These are phyloP conservation scores for Congeria kusceri DNA, from an alignment of 2,888 invertebrate species.

Conservation along the genomic window DNA sequence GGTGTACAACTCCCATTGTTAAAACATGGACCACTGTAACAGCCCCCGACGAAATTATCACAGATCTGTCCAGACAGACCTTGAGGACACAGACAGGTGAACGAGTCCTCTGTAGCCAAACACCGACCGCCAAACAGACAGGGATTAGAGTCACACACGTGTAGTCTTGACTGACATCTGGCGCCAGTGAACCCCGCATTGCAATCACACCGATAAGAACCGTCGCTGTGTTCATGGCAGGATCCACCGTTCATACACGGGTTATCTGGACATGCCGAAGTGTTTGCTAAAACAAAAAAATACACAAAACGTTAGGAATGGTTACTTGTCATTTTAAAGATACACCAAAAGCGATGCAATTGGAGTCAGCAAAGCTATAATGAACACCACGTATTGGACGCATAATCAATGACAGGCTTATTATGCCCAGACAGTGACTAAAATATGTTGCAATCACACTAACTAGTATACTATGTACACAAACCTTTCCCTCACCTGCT, in stretches of 20 bases:
- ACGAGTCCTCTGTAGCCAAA: neutral
- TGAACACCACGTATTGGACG: too few relatives aligned
- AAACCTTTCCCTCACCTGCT: too few relatives aligned
- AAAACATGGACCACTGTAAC: conserved; percentile 33
- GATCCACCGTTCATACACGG: conserved; percentile 24
- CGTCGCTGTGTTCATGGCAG: neutral
- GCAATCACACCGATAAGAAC: conserved; percentile 6
- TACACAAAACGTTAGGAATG: neutral
- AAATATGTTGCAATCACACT: too few relatives aligned
- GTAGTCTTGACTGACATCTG: conserved; percentile 11
- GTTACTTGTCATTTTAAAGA: too few relatives aligned
- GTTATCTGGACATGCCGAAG: neutral
- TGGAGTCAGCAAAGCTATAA: too few relatives aligned
- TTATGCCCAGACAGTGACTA: too few relatives aligned
- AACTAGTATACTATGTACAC: too few relatives aligned
- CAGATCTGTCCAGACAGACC: conserved; percentile 32
- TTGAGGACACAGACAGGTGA: conserved; percentile 27
- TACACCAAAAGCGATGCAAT: too few relatives aligned
- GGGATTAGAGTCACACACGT: conserved; percentile 15
- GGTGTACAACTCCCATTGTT: conserved; percentile 35
- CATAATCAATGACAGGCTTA: too few relatives aligned
- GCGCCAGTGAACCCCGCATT: conserved; percentile 1
- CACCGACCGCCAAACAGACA: conserved; percentile 39
- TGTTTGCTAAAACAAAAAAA: neutral
- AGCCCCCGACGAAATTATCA: conserved; percentile 38